Percentiles rank a stretch among this genome's conserved stretches.
Evolutionary conservation across 2,113 vertebrate genomes (phyloP).

Genomic region (cattle (Bos taurus)): DNA sequence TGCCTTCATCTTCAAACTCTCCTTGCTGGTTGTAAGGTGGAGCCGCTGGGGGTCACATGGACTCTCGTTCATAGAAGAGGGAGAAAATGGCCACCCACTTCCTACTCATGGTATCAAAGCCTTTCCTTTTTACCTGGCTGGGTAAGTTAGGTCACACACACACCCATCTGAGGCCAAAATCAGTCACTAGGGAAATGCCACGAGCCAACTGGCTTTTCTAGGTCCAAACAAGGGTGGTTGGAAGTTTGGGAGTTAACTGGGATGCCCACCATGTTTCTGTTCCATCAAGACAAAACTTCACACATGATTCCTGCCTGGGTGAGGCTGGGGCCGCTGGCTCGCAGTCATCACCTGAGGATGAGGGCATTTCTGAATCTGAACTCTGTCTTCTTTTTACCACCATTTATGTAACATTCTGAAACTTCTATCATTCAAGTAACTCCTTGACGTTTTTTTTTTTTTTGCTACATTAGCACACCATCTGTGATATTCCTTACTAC

Average conservation of each 20-base stretch:
- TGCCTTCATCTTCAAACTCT: background rate
- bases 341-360: background rate
- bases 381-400: background rate
- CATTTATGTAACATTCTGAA: background rate
- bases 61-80: background rate
- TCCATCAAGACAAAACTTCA: background rate
- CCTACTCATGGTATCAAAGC: background rate
- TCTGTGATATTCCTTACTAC: background rate
- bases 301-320: background rate
- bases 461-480: background rate
- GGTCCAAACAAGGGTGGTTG: background rate
- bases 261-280: background rate
- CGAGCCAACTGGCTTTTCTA: background rate
- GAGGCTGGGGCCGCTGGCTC: background rate
- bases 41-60: fast-evolving
- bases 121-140: background rate
- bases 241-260: background rate
- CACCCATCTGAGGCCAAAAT: background rate
- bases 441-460: background rate
- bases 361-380: background rate
- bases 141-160: background rate
- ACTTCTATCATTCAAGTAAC: background rate
- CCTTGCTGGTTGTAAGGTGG: background rate
- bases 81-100: background rate
- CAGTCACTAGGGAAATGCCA: background rate